Percentiles rank a stretch among this genome's conserved stretches.
phyloP scores from a whole-genome alignment of 2,888 invertebrate genomes.

The Germaria angustata region DNA sequence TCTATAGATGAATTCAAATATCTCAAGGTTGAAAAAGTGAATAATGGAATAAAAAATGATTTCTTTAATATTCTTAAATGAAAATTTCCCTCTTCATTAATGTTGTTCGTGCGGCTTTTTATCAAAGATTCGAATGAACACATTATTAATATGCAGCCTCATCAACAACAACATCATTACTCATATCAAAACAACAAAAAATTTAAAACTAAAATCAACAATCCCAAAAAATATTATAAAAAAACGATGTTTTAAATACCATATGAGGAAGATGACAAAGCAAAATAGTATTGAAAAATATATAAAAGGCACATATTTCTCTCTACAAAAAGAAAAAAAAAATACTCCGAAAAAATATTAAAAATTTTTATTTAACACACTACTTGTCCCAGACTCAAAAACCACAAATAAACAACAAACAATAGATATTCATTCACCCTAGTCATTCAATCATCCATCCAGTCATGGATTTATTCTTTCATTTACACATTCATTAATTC shows the following conservation, averaged over 20 bases:
- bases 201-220: not conserved
- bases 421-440: conserved; percentile 26
- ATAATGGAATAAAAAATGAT: too few species aligned
- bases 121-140: conserved; percentile 28
- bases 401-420: conserved; percentile 18
- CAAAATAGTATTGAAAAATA: conserved; percentile 29
- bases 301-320: not conserved
- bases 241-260: conserved; percentile 3
- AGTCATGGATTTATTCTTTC: conserved; percentile 27
- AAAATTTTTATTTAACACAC: conserved; percentile 8
- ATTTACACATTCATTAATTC: conserved; percentile 41
- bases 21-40: too few species aligned
- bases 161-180: conserved; percentile 47
- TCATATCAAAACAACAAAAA: not conserved
- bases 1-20: too few species aligned
- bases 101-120: conserved; percentile 21
- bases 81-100: not conserved
- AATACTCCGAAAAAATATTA: not conserved
- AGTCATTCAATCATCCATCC: conserved; percentile 4
- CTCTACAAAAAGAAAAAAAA: not conserved
- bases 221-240: not conserved
- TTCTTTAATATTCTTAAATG: not conserved
- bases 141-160: conserved; percentile 49
- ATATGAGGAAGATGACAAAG: conserved; percentile 47
- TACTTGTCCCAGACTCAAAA: conserved; percentile 25